Percentiles rank a stretch among this genome's conserved stretches.
These are phyloP conservation scores for Balaenoptera acutorostrata DNA, from an alignment of 2,113 vertebrate species.

Conservation along the genomic window DNA sequence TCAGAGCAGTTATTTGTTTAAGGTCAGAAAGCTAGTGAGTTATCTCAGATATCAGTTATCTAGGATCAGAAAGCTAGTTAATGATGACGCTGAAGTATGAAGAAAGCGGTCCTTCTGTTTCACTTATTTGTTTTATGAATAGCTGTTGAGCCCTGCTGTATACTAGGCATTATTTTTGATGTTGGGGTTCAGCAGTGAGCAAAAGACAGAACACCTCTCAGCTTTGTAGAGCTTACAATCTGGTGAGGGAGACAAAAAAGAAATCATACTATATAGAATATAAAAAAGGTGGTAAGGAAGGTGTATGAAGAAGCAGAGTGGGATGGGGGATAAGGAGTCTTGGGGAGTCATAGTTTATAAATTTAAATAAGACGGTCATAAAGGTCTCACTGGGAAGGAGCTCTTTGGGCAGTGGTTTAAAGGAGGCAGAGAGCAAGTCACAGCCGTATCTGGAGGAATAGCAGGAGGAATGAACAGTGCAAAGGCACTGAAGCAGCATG, in stretches of 20 bases:
- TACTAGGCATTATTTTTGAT: neutral
- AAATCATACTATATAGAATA: neutral
- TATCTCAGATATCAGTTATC: neutral
- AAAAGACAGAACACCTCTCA: neutral
- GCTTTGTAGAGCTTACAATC: neutral
- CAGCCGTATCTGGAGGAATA: no score
- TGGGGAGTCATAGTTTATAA: neutral
- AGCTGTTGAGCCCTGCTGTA: neutral
- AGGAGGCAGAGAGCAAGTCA: neutral
- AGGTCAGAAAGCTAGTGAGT: neutral
- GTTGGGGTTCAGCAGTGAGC: neutral
- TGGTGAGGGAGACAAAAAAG: neutral
- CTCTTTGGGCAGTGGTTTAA: neutral
- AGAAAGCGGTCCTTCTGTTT: neutral
- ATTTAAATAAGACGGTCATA: neutral
- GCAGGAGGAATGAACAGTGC: neutral
- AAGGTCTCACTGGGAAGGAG: neutral
- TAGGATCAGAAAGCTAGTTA: neutral
- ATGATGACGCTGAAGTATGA: neutral
- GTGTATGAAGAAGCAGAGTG: neutral
- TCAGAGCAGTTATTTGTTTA: neutral
- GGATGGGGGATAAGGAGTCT: neutral
- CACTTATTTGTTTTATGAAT: neutral
- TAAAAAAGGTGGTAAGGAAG: neutral
- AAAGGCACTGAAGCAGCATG: no score